Base-by-base conservation (phyloP, 1,140 invertebrate species). In the Caerostris extrusa region DNA sequence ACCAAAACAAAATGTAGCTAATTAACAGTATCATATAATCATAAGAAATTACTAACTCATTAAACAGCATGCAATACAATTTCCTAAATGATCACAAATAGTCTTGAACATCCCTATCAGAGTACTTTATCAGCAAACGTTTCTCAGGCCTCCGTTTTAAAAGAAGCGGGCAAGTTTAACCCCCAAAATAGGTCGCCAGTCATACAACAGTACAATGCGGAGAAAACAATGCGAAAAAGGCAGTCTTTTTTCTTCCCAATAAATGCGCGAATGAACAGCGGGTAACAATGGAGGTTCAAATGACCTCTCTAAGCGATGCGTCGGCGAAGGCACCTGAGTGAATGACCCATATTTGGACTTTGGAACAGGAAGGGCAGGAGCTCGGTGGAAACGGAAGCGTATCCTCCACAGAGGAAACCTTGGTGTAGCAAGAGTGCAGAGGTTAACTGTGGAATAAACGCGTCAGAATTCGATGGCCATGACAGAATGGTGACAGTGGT, bases 271-370 rank as follows among this genome's bases (percentile, higher is more conserved):
- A 10, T 64, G 61, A 64, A 17, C 61, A 64, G 61, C 61, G 34
- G 7, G n/a, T 50, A 12, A 77, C 71, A 77, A 77, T 57, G 82
- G 56, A 58, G 57, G 71, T 53, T 19, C 6, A 83, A 19, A 14
- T 83, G 82, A 83, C 82, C 82, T 83, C 82, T 34, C 82, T 17
- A 17, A 17, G n/a, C 12, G 82, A 83, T 58, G 82, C 82, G 82
- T 56, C 55, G 82, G 82, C 82, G 82, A 77, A 34, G 14, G 71
- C 19, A 14, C n/a, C n/a, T 53, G n/a, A 83, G 82, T 57, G 82
- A 83, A 83, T 83, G 82, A 83, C 82, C 82, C 82, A 83, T 14
- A 83, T 83, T 77, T 77, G 71, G 19, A 19, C n/a, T 14, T n/a
- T 7, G 19, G 61, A 64, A 64, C 61, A 0, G 12, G 61, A 17